phyloP scores from a whole-genome alignment of 2,888 invertebrate genomes.

The Drosophila dives region DNA sequence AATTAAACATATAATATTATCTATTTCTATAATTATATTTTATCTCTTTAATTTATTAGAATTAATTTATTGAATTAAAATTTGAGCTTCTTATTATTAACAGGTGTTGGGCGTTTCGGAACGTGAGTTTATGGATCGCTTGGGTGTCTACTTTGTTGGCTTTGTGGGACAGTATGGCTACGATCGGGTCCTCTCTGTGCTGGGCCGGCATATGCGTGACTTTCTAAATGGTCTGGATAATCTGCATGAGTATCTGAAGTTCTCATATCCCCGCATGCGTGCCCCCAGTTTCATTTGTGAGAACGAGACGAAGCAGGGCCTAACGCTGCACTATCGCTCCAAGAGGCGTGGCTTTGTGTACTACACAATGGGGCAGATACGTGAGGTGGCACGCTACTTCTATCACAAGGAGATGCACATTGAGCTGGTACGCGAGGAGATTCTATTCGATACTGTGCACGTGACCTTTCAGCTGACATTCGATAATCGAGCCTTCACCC shows the following conservation, averaged over 20 bases:
- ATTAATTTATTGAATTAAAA: not conserved
- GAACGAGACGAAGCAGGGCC: conserved; percentile 95
- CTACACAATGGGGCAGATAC: conserved; percentile 98
- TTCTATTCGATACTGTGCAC: conserved; percentile 95
- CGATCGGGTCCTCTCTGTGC: conserved; percentile 94
- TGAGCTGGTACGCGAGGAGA: conserved; percentile 93
- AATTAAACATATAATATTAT: not conserved
- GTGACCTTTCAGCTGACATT: conserved; percentile 97
- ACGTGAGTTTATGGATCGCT: conserved; percentile 95
- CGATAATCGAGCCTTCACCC: conserved; percentile 95
- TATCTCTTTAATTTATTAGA: no score
- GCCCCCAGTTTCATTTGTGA: conserved; percentile 99
- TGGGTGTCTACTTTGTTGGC: conserved; percentile 97
- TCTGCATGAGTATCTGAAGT: conserved; percentile 98
- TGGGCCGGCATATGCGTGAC: conserved; percentile 97
- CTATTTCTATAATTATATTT: not conserved
- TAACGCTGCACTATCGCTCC: conserved; percentile 96
- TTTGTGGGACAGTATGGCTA: conserved; percentile 98
- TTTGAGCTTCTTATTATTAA: not conserved
- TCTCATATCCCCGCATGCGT: conserved; percentile 94
- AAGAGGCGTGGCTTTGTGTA: conserved; percentile 97
- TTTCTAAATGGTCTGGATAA: conserved; percentile 98
- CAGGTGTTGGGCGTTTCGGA: conserved; percentile 95
- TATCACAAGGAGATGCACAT: conserved; percentile 98
- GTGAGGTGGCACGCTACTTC: conserved; percentile 96